A percentile compares a stretch with the other conserved stretches of the same genome.
Conservation (phyloP, 2,113 vertebrate species). For the Podarcis raffonei region DNA sequence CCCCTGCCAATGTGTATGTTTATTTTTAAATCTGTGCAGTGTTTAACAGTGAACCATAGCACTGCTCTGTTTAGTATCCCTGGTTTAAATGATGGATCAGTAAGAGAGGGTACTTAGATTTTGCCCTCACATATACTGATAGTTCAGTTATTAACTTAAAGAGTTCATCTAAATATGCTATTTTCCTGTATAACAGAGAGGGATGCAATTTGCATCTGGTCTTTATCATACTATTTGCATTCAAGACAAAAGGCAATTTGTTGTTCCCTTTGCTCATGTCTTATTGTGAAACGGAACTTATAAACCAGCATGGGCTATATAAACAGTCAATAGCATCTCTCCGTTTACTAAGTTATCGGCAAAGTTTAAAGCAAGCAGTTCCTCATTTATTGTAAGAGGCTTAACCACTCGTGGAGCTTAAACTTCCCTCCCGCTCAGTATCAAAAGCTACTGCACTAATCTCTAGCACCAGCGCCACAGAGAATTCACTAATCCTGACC, state of each 20-base stretch:
- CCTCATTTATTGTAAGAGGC: slow-evolving; percentile 35
- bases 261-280: slow-evolving; percentile 11
- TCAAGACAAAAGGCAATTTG: not conserved
- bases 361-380: slow-evolving; percentile 20
- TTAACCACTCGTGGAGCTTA: slow-evolving; percentile 17
- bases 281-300: not conserved
- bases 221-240: not conserved
- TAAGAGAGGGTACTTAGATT: not conserved
- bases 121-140: not conserved
- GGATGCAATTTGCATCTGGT: not conserved
- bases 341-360: slow-evolving; percentile 19
- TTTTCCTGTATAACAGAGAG: not conserved
- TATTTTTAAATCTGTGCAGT: too few relatives aligned
- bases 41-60: too few relatives aligned
- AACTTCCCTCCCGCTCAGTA: slow-evolving; percentile 14
- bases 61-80: too few relatives aligned
- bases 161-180: not conserved
- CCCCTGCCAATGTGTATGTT: too few relatives aligned
- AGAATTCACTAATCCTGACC: slow-evolving; percentile 18
- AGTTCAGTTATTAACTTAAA: not conserved
- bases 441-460: slow-evolving; percentile 4
- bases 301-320: not conserved
- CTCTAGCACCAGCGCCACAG: slow-evolving; percentile 3
- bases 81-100: not conserved
- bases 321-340: slow-evolving; percentile 2